Base-by-base conservation (phyloP, 2,113 vertebrate species). In the Ibidorhyncha struthersii region DNA sequence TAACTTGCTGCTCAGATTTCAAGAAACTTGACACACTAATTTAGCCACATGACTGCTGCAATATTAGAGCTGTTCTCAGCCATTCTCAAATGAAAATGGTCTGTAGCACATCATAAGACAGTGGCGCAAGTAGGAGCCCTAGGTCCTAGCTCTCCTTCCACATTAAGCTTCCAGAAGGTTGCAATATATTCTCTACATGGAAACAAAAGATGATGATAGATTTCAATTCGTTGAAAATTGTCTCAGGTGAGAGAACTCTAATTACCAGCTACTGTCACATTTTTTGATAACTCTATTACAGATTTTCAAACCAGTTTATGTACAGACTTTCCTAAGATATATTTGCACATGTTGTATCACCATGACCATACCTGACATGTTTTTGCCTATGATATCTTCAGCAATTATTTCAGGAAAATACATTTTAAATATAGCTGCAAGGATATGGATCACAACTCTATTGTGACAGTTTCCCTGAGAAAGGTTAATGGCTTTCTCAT, bases 21-120 rank as follows among this genome's bases (percentile, higher is more conserved):
- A 91, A 52, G 56, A 85, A 82, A 52, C 20, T 58, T 38, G 73
- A 93, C 47, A 27, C 56, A 77, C 49, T 82, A 92, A 71, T 71
- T 84, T 61, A 95, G 40, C 14, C 38, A 47, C 22, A 63, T 72
- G 20, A 36, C 20, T 72, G 13, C 26, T 83, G 41, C 71, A 41
- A 16, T 53, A 10, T 65, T 65, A 40, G 49, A 92, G 34, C 16
- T 61, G 19, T 40, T 81, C 76, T 83, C 47, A 62, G 61, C 10
- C 4, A 4, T 62, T 78, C 38, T 52, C 23, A 66, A 72, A 58
- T 1, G 12, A 65, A 87, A 94, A 65, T 0, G 0, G 0, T 15
- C 53, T 91, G 20, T 81, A 63, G 62, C 19, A 79, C 10, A 50
- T 21, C 4, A 3, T 21, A 84, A 63, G 43, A 19, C 4, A 34